A percentile compares a stretch with the other conserved stretches of the same genome.
Conservation (phyloP, 2,113 vertebrate genomes). For the Anoplopoma fimbria region DNA sequence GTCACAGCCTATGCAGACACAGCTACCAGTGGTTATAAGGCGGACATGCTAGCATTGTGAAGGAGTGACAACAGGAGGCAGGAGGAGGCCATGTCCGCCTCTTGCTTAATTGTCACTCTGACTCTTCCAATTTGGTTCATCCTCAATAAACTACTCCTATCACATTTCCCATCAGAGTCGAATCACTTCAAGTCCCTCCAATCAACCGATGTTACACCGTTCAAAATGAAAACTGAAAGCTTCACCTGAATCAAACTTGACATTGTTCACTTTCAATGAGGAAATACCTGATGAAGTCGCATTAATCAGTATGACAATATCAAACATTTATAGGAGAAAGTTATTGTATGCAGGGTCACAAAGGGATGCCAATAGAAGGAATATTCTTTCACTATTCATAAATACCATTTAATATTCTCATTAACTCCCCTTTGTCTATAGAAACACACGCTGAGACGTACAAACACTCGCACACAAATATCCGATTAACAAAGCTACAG, state of each 20-base stretch:
- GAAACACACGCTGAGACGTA: conserved; percentile 12
- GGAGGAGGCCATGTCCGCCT: not conserved
- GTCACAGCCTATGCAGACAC: conserved; percentile 21
- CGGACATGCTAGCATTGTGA: not conserved
- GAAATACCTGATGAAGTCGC: not conserved
- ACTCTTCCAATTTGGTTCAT: conserved; percentile 29
- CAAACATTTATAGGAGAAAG: conserved; percentile 18
- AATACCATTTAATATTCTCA: conserved; percentile 30
- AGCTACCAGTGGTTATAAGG: not conserved
- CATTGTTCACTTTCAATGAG: conserved; percentile 43
- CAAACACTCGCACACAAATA: conserved; percentile 21
- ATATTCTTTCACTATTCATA: conserved; percentile 33
- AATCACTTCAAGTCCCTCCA: conserved; percentile 32
- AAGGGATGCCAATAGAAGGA: conserved; percentile 9
- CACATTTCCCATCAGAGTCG: conserved; percentile 36
- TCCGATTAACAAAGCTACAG: conserved; percentile 13
- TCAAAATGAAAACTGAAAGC: conserved; percentile 45
- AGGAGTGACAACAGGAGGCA: conserved; percentile 35
- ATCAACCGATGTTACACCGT: conserved; percentile 7
- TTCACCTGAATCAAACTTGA: conserved; percentile 31
- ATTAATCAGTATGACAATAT: conserved; percentile 28
- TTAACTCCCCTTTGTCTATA: not conserved
- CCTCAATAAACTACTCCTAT: conserved; percentile 6
- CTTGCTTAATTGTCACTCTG: conserved; percentile 30
- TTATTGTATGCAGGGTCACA: conserved; percentile 4